phyloP scores from a whole-genome alignment of 2,113 vertebrate genomes.

The Takifugu flavidus region DNA sequence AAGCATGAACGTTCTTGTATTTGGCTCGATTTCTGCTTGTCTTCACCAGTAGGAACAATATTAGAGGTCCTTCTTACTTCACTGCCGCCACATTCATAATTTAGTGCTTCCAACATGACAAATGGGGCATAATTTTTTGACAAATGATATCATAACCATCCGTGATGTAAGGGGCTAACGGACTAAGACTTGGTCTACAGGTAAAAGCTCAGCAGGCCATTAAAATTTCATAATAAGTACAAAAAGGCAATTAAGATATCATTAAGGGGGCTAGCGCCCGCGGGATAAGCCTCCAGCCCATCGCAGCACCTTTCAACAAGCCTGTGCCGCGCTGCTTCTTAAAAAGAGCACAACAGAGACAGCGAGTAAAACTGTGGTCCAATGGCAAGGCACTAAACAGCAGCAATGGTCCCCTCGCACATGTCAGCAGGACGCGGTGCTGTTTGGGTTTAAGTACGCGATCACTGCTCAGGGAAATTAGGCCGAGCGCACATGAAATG shows the following conservation, averaged over 20 bases:
- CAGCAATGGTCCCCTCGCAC: slow-evolving; percentile 17
- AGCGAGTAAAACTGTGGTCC: slow-evolving; percentile 19
- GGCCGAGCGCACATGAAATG: slow-evolving; percentile 15
- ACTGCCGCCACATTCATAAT: slow-evolving; percentile 57
- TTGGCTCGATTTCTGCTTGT: neutral
- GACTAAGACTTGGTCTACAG: slow-evolving; percentile 42
- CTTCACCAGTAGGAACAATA: slow-evolving; percentile 27
- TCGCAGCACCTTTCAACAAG: slow-evolving; percentile 36
- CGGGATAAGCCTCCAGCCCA: slow-evolving; percentile 49
- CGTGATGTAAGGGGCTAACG: slow-evolving; percentile 47
- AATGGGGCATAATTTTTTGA: slow-evolving; percentile 62
- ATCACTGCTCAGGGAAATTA: slow-evolving; percentile 16
- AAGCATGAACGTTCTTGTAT: neutral
- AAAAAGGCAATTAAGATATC: slow-evolving; percentile 70
- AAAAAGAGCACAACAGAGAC: slow-evolving; percentile 38
- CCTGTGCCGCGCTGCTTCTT: slow-evolving; percentile 6
- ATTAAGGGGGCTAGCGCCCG: slow-evolving; percentile 58
- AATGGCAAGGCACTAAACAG: slow-evolving; percentile 35
- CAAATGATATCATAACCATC: slow-evolving; percentile 61
- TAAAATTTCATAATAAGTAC: slow-evolving; percentile 68
- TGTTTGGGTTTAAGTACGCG: slow-evolving; percentile 39
- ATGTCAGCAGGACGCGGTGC: slow-evolving; percentile 23
- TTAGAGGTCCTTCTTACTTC: slow-evolving; percentile 31
- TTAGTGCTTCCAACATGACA: slow-evolving; percentile 55
- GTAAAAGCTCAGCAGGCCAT: slow-evolving; percentile 58